Percentiles rank a stretch among this genome's conserved stretches.
Evolutionary conservation across 1,140 invertebrate species (phyloP).

Genomic region (Bombus confusus): DNA sequence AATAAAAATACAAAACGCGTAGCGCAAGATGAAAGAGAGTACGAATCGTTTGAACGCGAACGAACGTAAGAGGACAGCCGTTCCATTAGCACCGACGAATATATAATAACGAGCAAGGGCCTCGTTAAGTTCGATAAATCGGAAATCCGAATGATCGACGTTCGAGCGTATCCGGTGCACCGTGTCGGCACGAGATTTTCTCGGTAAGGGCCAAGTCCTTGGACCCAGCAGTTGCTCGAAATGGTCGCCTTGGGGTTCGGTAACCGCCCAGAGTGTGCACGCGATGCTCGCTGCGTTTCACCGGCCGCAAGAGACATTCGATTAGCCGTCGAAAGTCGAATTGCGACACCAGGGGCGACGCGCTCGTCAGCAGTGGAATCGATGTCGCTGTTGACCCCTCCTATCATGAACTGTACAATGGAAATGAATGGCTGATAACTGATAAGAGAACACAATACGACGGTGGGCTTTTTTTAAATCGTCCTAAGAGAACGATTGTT

Average conservation of each 20-base stretch:
- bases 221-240: conserved; percentile 71
- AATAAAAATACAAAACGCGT: too few species aligned
- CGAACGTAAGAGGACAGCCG: too few species aligned
- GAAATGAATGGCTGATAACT: neutral
- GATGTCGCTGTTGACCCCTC: neutral
- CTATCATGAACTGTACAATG: neutral
- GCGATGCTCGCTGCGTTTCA: conserved; percentile 75
- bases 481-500: neutral
- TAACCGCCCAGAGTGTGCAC: conserved; percentile 78
- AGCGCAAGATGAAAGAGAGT: too few species aligned
- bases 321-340: conserved; percentile 36
- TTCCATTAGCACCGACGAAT: too few species aligned
- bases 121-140: neutral
- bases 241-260: conserved; percentile 76
- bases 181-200: conserved; percentile 74
- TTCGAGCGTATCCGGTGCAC: conserved; percentile 63
- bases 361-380: neutral
- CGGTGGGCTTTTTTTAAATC: too few species aligned
- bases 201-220: conserved; percentile 78
- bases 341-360: conserved; percentile 22
- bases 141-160: neutral
- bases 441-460: neutral
- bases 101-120: neutral
- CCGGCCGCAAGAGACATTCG: conserved; percentile 60
- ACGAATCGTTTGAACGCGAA: too few species aligned